Percentiles rank a stretch among this genome's conserved stretches.
phyloP scores from a whole-genome alignment of 2,113 vertebrate genomes.

The Chamaetylas fuelleborni region DNA sequence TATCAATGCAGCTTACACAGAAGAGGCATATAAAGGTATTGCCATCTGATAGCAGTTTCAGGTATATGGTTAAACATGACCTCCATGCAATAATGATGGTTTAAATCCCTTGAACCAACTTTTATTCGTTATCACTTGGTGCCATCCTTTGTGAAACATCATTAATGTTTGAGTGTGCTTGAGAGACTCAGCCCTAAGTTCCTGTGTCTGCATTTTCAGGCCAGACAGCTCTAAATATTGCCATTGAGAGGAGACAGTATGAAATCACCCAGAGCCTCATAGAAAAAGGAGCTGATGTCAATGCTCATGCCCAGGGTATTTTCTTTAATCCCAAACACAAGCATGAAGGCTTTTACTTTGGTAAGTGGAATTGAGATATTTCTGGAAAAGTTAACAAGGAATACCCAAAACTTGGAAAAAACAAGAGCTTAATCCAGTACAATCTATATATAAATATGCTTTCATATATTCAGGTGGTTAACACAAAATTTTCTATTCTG shows the following conservation, averaged over 20 bases:
- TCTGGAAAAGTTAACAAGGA: neutral
- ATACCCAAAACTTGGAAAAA: neutral
- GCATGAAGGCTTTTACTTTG: slow-evolving; percentile 83
- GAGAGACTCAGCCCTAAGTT: neutral
- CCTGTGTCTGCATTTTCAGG: slow-evolving; percentile 54
- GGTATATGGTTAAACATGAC: neutral
- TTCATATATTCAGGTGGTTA: neutral
- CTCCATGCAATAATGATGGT: neutral
- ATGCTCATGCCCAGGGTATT: slow-evolving; percentile 74
- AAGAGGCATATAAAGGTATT: slow-evolving; percentile 80
- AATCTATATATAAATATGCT: neutral
- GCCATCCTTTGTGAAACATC: neutral
- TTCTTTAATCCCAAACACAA: slow-evolving; percentile 82
- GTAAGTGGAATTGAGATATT: slow-evolving; percentile 52
- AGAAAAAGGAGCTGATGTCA: slow-evolving; percentile 77
- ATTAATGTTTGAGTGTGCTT: neutral
- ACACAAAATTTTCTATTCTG: neutral
- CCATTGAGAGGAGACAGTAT: slow-evolving; percentile 78
- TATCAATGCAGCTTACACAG: slow-evolving; percentile 80
- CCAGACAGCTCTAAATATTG: slow-evolving; percentile 80
- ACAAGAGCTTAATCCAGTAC: neutral
- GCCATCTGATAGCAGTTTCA: neutral
- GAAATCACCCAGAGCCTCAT: slow-evolving; percentile 76
- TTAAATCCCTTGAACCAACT: neutral
- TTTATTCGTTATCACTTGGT: neutral